A percentile compares a stretch with the other conserved stretches of the same genome.
These are phyloP conservation scores for Paragorgia papillata DNA, from an alignment of 92 coral and sea anemone genomes.

Conservation along the genomic window DNA sequence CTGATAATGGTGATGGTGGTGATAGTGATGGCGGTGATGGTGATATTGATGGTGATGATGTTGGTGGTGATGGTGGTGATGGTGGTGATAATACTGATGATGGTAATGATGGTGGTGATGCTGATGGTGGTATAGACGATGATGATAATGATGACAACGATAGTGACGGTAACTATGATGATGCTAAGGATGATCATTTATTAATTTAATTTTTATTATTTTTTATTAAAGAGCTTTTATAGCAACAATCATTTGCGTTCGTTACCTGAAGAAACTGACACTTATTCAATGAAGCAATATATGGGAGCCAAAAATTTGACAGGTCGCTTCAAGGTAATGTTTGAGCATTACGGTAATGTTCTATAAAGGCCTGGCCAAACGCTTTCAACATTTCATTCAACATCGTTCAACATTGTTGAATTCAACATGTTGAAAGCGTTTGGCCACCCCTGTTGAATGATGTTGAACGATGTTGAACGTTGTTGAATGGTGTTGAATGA, in stretches of 20 bases:
- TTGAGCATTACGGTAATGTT: background rate
- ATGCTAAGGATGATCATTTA: background rate
- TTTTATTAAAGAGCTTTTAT: background rate
- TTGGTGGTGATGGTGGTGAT: background rate
- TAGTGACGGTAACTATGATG: no score
- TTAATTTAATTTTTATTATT: background rate
- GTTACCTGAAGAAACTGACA: background rate
- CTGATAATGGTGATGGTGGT: no score
- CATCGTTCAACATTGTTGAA: no score
- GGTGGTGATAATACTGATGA: background rate
- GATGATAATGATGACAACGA: background rate
- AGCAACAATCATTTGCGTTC: background rate
- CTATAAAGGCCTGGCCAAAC: no score
- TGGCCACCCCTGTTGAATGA: no score
- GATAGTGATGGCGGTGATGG: background rate
- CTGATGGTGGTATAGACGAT: background rate
- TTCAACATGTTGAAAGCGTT: no score
- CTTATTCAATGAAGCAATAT: background rate
- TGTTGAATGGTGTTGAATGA: no score
- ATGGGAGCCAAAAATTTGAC: background rate
- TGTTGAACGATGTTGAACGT: no score
- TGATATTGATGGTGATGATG: background rate
- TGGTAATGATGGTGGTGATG: background rate
- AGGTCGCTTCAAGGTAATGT: constrained; percentile 9
- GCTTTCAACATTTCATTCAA: no score